These are phyloP conservation scores for Hylyphantes graminicola DNA, from an alignment of 1,140 invertebrate species.

Conservation along the genomic window DNA sequence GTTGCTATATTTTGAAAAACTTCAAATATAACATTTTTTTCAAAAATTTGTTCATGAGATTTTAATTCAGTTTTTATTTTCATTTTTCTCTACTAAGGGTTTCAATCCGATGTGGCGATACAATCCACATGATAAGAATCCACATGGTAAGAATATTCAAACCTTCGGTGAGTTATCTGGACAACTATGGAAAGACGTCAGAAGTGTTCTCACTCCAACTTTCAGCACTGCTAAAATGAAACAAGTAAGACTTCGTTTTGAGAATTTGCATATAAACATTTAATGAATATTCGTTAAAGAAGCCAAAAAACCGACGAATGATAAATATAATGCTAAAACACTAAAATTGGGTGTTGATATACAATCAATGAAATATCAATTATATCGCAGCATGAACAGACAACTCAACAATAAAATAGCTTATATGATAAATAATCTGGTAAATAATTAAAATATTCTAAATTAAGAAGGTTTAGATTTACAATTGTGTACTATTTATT, in stretches of 20 bases:
- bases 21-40: background rate
- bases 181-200: slow-evolving; percentile 70
- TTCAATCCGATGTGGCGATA: slow-evolving; percentile 12
- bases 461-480: too few relatives aligned
- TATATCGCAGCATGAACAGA: too few relatives aligned
- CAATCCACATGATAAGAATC: background rate
- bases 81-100: background rate
- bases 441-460: too few relatives aligned
- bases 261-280: background rate
- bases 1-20: background rate
- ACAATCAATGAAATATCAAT: too few relatives aligned
- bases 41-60: background rate
- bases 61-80: background rate
- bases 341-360: too few relatives aligned
- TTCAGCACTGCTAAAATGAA: slow-evolving; percentile 71
- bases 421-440: too few relatives aligned
- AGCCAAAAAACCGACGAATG: too few relatives aligned
- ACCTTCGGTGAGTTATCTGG: slow-evolving; percentile 20
- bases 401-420: too few relatives aligned
- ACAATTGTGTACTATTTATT: too few relatives aligned
- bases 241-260: slow-evolving; percentile 61
- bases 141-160: background rate
- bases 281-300: too few relatives aligned
- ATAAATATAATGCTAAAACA: too few relatives aligned
- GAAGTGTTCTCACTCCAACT: slow-evolving; percentile 71